Evolutionary conservation across 1,140 invertebrate genomes (phyloP).

Genomic region (Drosophila ambigua): DNA sequence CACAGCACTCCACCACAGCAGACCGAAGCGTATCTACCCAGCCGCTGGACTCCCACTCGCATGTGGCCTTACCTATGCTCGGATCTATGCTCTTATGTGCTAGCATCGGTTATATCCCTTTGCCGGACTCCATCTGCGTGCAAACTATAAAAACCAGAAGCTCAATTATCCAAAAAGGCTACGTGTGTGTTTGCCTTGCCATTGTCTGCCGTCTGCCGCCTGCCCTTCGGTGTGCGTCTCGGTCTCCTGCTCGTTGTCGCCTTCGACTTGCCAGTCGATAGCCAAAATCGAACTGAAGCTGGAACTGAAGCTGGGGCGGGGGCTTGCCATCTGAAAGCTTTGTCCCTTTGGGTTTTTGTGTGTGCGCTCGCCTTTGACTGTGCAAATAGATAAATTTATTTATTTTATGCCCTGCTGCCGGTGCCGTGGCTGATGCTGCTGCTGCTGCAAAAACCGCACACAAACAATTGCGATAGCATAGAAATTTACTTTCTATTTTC

Average conservation of each 20-base stretch:
- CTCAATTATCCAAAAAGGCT: slow-evolving; percentile 79
- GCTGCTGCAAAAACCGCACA: slow-evolving; percentile 54
- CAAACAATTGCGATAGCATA: slow-evolving; percentile 35
- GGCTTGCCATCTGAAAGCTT: slow-evolving; percentile 34
- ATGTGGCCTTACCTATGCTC: slow-evolving; percentile 4
- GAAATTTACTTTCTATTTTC: slow-evolving; percentile 29
- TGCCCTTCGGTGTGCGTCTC: slow-evolving; percentile 17
- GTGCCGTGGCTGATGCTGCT: too few relatives aligned
- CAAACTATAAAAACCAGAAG: slow-evolving; percentile 78
- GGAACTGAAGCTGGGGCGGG: too few relatives aligned
- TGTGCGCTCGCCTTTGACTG: slow-evolving; percentile 73
- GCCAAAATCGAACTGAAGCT: neutral
- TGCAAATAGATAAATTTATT: slow-evolving; percentile 81
- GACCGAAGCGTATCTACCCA: slow-evolving; percentile 6
- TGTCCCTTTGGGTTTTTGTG: slow-evolving; percentile 67
- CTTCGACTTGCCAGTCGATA: slow-evolving; percentile 18
- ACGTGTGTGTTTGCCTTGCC: slow-evolving; percentile 60
- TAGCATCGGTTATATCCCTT: slow-evolving; percentile 28
- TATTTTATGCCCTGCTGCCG: slow-evolving; percentile 69
- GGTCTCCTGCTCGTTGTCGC: slow-evolving; percentile 16
- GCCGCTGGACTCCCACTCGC: neutral
- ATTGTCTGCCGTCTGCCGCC: slow-evolving; percentile 35
- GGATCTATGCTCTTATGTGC: slow-evolving; percentile 9
- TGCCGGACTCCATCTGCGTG: slow-evolving; percentile 58
- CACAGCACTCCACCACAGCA: neutral